Conservation (phyloP, 1,140 invertebrate genomes). For the Leptonema lineaticorne region DNA sequence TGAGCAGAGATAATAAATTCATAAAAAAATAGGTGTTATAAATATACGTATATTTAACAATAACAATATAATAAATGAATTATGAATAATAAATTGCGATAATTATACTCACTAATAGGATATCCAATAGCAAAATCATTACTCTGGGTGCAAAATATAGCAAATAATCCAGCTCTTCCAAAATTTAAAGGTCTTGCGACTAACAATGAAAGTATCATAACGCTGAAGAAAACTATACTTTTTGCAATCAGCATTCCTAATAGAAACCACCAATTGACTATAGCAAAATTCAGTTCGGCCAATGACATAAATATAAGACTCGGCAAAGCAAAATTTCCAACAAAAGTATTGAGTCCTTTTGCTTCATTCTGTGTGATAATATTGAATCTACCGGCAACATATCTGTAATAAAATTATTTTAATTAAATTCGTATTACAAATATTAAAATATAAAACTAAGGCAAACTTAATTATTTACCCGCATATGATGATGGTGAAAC, state of each 20-base stretch:
- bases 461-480: conserved; percentile 63
- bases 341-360: conserved; percentile 91
- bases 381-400: conserved; percentile 83
- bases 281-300: conserved; percentile 78
- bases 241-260: conserved; percentile 83
- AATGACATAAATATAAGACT: conserved; percentile 90
- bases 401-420: conserved; percentile 61
- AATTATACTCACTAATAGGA: conserved; percentile 88
- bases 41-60: conserved; percentile 10
- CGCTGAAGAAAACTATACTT: conserved; percentile 79
- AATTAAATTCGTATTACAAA: conserved; percentile 19
- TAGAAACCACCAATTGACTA: conserved; percentile 91
- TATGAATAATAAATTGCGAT: too few relatives aligned
- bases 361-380: conserved; percentile 82
- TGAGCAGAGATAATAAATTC: too few relatives aligned
- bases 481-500: conserved; percentile 87
- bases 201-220: conserved; percentile 76
- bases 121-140: conserved; percentile 98
- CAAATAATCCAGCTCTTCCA: conserved; percentile 85
- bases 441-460: conserved; percentile 12
- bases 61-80: conserved; percentile 10
- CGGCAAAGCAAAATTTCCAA: conserved; percentile 90
- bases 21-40: neutral
- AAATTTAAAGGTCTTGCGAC: conserved; percentile 78
- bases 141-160: conserved; percentile 94